Evolutionary conservation across 2,113 vertebrate genomes (phyloP).

Genomic region (Austrofundulus limnaeus): DNA sequence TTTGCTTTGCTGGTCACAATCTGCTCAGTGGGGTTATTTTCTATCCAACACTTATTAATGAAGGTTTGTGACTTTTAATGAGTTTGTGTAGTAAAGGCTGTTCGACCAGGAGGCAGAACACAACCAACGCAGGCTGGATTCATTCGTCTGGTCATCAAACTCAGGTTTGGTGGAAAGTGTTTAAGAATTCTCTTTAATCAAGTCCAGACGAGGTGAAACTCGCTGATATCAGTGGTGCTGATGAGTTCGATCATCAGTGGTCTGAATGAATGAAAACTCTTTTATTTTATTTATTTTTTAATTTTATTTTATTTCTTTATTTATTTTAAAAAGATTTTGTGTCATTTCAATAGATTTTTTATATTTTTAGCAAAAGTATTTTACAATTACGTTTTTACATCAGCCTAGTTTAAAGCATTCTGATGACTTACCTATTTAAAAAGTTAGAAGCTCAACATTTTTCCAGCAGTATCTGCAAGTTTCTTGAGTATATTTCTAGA

Average conservation of each 20-base stretch:
- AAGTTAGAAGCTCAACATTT: neutral
- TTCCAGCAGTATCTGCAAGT: neutral
- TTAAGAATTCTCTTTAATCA: neutral
- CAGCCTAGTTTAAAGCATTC: neutral
- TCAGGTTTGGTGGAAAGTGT: neutral
- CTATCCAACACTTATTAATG: neutral
- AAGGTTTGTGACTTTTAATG: neutral
- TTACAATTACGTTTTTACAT: too few species aligned
- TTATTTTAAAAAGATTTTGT: neutral
- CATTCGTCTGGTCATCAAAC: neutral
- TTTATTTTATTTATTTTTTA: too few species aligned
- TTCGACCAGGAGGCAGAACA: neutral
- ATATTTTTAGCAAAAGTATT: too few species aligned
- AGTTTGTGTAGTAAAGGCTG: neutral
- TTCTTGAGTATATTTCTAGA: neutral
- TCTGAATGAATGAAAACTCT: neutral
- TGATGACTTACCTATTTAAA: neutral
- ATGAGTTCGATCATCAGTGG: neutral
- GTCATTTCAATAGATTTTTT: neutral
- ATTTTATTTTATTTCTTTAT: neutral
- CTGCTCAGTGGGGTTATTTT: neutral
- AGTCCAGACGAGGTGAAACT: neutral
- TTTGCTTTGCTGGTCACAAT: slow-evolving; percentile 17
- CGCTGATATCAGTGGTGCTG: neutral
- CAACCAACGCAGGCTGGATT: neutral